phyloP scores from a whole-genome alignment of 2,113 vertebrate species.

The Lipophrys pholis region DNA sequence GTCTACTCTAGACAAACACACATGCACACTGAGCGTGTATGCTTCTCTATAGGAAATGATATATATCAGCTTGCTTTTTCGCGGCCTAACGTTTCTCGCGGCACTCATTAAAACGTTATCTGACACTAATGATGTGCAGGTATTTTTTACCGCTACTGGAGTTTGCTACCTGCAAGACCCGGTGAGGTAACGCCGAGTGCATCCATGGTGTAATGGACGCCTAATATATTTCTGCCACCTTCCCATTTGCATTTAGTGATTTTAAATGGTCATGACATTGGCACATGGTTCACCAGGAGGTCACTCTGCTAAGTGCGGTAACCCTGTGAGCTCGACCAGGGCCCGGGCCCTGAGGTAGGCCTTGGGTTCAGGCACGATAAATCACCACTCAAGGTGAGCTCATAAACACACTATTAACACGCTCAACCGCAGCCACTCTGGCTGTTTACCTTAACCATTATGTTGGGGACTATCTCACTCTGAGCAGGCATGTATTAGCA shows the following conservation, averaged over 20 bases:
- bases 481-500: constrained; percentile 48
- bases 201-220: constrained; percentile 18
- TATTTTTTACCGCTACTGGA: constrained; percentile 24
- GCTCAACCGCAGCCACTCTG: constrained; percentile 67
- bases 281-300: constrained; percentile 50
- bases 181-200: constrained; percentile 40
- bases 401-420: constrained; percentile 81
- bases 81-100: constrained; percentile 40
- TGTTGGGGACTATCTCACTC: constrained; percentile 36
- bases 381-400: constrained; percentile 75
- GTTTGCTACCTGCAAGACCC: constrained; percentile 3
- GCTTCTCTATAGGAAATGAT: constrained; percentile 37
- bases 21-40: constrained; percentile 41
- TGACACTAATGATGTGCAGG: constrained; percentile 40
- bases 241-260: constrained; percentile 19
- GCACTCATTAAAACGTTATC: constrained; percentile 51
- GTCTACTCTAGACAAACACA: constrained; percentile 69
- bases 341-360: constrained; percentile 34
- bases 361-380: constrained; percentile 65
- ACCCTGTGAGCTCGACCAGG: constrained; percentile 39
- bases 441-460: constrained; percentile 68
- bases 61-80: constrained; percentile 12
- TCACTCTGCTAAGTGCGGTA: constrained; percentile 40
- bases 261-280: constrained; percentile 26
- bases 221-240: constrained; percentile 4